Conservation (phyloP, 2,888 invertebrate genomes). For the Lepidocyrtoides sp. region DNA sequence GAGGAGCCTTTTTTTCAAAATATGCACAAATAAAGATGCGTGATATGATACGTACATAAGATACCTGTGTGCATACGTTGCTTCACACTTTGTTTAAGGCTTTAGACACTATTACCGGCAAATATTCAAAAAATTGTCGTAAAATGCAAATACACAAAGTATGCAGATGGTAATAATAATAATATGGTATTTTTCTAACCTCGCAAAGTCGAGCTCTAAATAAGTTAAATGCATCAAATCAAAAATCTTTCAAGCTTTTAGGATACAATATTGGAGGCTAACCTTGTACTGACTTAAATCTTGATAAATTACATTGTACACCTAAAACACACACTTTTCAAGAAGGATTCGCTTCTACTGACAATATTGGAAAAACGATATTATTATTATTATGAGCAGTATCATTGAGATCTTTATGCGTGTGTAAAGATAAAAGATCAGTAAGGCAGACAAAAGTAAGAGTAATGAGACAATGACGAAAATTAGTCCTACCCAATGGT, state of each 20-base stretch:
- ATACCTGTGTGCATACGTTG: too few species aligned
- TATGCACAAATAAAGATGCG: too few species aligned
- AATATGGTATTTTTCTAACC: not conserved
- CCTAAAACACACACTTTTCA: not conserved
- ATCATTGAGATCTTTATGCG: conserved; percentile 10
- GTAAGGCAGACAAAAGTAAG: conserved; percentile 17
- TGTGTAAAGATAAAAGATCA: conserved; percentile 49
- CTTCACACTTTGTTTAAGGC: too few species aligned
- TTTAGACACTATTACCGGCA: too few species aligned
- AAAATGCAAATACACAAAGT: too few species aligned
- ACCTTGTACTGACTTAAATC: conserved; percentile 64
- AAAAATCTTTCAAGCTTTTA: not conserved
- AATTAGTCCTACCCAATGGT: conserved; percentile 30
- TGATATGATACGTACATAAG: too few species aligned
- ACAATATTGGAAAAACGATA: not conserved
- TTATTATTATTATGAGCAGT: too few species aligned
- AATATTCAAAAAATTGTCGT: too few species aligned
- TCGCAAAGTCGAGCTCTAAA: not conserved
- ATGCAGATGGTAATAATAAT: too few species aligned
- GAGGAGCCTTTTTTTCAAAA: too few species aligned
- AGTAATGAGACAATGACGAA: conserved; percentile 58
- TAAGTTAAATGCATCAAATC: not conserved
- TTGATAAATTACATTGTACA: conserved; percentile 37
- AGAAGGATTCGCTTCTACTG: not conserved
- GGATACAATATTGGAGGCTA: conserved; percentile 26